phyloP scores from a whole-genome alignment of 2,888 invertebrate species.

The Watsonalla cultraria region DNA sequence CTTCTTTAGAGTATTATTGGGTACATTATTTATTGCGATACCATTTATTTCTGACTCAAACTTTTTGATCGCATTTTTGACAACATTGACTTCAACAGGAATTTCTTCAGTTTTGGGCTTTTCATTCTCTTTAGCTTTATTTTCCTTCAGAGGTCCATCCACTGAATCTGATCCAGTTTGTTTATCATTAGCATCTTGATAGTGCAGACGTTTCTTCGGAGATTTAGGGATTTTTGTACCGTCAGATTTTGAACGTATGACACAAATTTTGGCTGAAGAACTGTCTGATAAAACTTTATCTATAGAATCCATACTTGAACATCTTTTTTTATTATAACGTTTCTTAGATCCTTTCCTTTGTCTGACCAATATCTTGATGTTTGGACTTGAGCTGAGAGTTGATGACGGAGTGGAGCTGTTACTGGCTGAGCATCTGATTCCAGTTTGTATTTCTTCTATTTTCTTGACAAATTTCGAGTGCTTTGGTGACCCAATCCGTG shows the following conservation, averaged over 20 bases:
- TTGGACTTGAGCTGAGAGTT: conserved; percentile 67
- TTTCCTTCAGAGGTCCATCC: conserved; percentile 53
- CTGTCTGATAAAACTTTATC: conserved; percentile 54
- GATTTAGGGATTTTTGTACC: conserved; percentile 65
- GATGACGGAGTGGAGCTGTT: conserved; percentile 70
- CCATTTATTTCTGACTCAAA: conserved; percentile 72
- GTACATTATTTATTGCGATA: conserved; percentile 22
- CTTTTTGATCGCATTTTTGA: conserved; percentile 69
- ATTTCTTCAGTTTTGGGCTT: conserved; percentile 29
- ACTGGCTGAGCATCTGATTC: conserved; percentile 48
- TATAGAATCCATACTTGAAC: conserved; percentile 70
- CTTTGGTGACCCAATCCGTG: conserved; percentile 58
- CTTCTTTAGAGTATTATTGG: conserved; percentile 53
- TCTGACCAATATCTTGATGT: conserved; percentile 69
- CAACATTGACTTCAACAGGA: conserved; percentile 43
- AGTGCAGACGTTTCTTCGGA: conserved; percentile 60
- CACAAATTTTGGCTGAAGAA: conserved; percentile 48
- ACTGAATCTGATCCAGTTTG: conserved; percentile 63
- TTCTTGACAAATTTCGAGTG: conserved; percentile 77
- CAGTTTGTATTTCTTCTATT: conserved; percentile 63
- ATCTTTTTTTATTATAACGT: conserved; percentile 69
- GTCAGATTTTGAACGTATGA: conserved; percentile 70
- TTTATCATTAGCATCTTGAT: conserved; percentile 53
- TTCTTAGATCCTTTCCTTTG: conserved; percentile 67
- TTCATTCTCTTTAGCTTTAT: conserved; percentile 23